Evolutionary conservation across 1,140 invertebrate genomes (phyloP).

Genomic region (Rhopalosiphum padi): DNA sequence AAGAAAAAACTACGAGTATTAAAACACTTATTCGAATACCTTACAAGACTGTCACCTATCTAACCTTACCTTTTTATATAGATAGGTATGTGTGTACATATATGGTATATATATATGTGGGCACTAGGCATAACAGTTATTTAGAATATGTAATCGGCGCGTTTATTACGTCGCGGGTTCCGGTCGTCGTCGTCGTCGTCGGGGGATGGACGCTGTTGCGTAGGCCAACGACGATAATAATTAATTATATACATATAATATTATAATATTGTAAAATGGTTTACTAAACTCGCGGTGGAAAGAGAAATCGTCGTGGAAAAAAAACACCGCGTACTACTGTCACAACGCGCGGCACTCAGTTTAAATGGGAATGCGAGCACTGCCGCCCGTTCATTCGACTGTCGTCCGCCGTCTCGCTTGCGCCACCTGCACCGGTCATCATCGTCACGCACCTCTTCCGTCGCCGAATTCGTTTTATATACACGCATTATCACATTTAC

Average conservation of each 20-base stretch:
- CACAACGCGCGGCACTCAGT: background rate
- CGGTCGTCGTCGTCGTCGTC: background rate
- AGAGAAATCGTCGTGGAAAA: conserved; percentile 30
- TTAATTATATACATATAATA: background rate
- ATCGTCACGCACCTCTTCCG: background rate
- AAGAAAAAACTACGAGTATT: background rate
- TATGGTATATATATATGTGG: background rate
- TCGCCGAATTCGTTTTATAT: background rate
- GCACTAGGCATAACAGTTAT: background rate
- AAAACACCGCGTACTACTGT: background rate
- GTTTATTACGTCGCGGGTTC: background rate
- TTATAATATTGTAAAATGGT: background rate
- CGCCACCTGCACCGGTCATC: background rate
- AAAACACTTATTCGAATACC: background rate
- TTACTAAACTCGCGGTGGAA: background rate
- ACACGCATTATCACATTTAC: no score
- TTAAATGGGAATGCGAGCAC: conserved; percentile 34
- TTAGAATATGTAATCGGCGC: background rate
- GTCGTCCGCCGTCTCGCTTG: background rate
- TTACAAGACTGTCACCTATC: background rate
- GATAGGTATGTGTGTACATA: background rate
- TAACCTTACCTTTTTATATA: background rate
- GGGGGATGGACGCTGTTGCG: background rate
- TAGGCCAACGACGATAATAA: background rate
- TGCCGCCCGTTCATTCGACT: conserved; percentile 22